Conservation (phyloP, 2,888 invertebrate species). For the Drosophila meridionalis region DNA sequence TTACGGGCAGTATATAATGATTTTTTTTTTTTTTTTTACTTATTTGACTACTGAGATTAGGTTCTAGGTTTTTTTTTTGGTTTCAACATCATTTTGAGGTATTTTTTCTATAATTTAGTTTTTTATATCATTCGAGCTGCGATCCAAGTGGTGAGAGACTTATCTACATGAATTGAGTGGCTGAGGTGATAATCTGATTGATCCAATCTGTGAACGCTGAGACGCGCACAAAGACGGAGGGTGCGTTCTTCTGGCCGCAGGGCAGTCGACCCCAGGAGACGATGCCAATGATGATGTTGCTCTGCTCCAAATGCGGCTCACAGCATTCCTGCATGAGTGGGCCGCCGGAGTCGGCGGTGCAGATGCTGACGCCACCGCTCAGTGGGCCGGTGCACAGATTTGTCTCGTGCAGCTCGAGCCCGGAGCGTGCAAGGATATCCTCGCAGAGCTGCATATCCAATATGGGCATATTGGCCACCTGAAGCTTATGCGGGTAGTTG, state of each 20-base stretch:
- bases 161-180: constrained; percentile 70
- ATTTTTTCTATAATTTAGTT: constrained; percentile 31
- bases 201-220: constrained; percentile 85
- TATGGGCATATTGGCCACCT: constrained; percentile 82
- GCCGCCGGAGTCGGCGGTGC: constrained; percentile 84
- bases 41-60: constrained; percentile 65
- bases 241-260: constrained; percentile 84
- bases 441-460: constrained; percentile 80
- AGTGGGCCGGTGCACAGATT: constrained; percentile 84
- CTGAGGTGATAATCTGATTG: constrained; percentile 70
- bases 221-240: constrained; percentile 86
- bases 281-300: constrained; percentile 84
- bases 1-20: constrained; percentile 46
- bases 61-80: constrained; percentile 33
- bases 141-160: constrained; percentile 13
- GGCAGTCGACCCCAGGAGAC: constrained; percentile 86
- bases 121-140: constrained; percentile 64
- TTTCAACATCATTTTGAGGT: constrained; percentile 29
- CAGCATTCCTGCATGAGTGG: constrained; percentile 82
- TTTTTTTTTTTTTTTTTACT: not conserved
- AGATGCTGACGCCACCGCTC: constrained; percentile 83
- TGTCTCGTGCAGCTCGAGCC: constrained; percentile 81
- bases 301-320: constrained; percentile 62
- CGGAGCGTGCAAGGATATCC: constrained; percentile 76
- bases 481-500: constrained; percentile 80